phyloP scores from a whole-genome alignment of 2,888 invertebrate species.

The Helicoverpa assulta region DNA sequence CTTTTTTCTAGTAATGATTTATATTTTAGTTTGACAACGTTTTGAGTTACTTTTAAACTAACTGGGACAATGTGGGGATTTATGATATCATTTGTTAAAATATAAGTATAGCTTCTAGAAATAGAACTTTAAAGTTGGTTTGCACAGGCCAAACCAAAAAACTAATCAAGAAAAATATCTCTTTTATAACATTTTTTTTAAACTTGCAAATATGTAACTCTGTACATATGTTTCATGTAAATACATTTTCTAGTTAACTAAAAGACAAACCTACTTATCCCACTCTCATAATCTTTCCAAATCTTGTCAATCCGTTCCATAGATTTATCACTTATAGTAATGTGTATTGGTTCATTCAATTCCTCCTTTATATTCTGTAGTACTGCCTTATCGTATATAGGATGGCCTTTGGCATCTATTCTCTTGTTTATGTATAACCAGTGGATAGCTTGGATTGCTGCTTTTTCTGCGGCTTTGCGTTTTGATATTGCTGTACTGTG shows the following conservation, averaged over 20 bases:
- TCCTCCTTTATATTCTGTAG: slow-evolving; percentile 74
- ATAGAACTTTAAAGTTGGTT: no score
- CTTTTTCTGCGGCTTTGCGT: slow-evolving; percentile 87
- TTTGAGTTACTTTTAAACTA: no score
- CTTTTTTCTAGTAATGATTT: no score
- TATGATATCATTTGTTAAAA: no score
- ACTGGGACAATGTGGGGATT: no score
- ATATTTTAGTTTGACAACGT: no score
- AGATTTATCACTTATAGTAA: slow-evolving; percentile 76
- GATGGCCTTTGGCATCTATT: slow-evolving; percentile 85
- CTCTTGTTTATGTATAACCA: slow-evolving; percentile 87
- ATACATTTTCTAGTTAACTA: background rate
- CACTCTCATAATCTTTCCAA: slow-evolving; percentile 81
- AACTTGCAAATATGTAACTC: no score
- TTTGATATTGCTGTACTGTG: slow-evolving; percentile 87
- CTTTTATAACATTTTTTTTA: no score
- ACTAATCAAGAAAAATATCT: no score
- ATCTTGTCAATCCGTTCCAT: slow-evolving; percentile 81
- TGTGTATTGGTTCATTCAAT: slow-evolving; percentile 73
- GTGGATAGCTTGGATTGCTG: slow-evolving; percentile 88
- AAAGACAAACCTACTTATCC: slow-evolving; percentile 81
- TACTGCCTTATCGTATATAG: slow-evolving; percentile 83
- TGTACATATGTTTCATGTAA: no score
- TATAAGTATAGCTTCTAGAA: no score
- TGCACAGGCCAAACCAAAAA: no score